Conservation (phyloP, 2,888 invertebrate species). For the Crematogaster levior region DNA sequence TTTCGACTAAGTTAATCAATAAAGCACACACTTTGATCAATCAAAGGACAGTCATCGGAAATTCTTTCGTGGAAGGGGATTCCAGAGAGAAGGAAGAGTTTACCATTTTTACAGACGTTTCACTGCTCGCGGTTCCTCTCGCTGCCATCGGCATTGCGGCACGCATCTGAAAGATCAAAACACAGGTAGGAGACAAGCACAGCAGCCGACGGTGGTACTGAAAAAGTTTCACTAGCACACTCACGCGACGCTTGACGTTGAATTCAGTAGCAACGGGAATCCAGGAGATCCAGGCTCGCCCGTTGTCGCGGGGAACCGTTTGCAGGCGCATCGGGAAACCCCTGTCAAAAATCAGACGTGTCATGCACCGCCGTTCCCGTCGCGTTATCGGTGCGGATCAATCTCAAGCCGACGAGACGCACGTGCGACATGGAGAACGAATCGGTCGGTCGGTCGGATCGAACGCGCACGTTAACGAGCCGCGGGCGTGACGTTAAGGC, state of each 20-base stretch:
- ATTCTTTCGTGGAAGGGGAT: not conserved
- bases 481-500: not conserved
- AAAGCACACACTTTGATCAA: not conserved
- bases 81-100: not conserved
- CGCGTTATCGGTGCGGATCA: constrained; percentile 11
- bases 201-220: not conserved
- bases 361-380: not conserved
- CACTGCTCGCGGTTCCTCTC: not conserved
- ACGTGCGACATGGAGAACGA: constrained; percentile 29
- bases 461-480: not conserved
- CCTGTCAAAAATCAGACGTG: constrained; percentile 32
- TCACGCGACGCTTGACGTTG: constrained; percentile 21
- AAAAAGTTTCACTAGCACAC: constrained; percentile 4
- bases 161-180: constrained; percentile 39
- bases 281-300: not conserved
- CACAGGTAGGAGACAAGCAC: not conserved
- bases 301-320: not conserved
- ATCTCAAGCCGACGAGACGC: constrained; percentile 7
- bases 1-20: not conserved
- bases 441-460: not conserved
- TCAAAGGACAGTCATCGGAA: not conserved
- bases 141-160: constrained; percentile 12
- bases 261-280: constrained; percentile 14
- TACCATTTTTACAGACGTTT: constrained; percentile 42
- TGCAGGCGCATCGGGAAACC: not conserved